phyloP scores from a whole-genome alignment of 2,113 vertebrate genomes.

The Peromyscus polionotus region DNA sequence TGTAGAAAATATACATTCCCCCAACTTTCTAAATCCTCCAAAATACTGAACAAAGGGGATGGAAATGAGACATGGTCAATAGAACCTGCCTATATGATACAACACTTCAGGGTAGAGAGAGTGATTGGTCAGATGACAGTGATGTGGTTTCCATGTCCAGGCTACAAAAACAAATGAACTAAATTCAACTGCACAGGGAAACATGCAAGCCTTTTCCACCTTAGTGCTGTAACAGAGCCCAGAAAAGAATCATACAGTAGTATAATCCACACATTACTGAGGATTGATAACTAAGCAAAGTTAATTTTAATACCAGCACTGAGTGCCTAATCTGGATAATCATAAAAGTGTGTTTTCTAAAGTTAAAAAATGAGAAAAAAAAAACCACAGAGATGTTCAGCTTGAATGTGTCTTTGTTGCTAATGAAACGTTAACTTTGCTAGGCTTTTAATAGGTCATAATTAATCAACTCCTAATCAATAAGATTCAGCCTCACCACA shows the following conservation, averaged over 20 bases:
- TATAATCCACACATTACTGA: conserved; percentile 1
- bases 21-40: background rate
- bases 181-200: background rate
- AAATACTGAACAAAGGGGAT: background rate
- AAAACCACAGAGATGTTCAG: background rate
- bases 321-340: conserved; percentile 7
- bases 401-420: background rate
- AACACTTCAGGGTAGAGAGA: background rate
- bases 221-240: background rate
- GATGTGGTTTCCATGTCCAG: background rate
- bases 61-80: background rate
- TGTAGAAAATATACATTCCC: background rate
- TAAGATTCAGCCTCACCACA: conserved; percentile 61
- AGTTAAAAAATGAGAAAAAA: background rate
- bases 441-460: conserved; percentile 80
- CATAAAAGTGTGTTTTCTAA: conserved; percentile 27
- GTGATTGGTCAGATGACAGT: background rate
- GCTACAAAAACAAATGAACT: background rate
- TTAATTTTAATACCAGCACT: background rate
- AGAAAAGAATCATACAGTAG: conserved; percentile 39
- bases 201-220: background rate
- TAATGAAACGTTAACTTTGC: conserved; percentile 65
- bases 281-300: conserved; percentile 36
- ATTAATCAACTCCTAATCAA: conserved; percentile 85
- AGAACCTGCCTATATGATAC: background rate